Evolutionary conservation across 1,140 invertebrate genomes (phyloP).

Genomic region (Bemisia tabaci): DNA sequence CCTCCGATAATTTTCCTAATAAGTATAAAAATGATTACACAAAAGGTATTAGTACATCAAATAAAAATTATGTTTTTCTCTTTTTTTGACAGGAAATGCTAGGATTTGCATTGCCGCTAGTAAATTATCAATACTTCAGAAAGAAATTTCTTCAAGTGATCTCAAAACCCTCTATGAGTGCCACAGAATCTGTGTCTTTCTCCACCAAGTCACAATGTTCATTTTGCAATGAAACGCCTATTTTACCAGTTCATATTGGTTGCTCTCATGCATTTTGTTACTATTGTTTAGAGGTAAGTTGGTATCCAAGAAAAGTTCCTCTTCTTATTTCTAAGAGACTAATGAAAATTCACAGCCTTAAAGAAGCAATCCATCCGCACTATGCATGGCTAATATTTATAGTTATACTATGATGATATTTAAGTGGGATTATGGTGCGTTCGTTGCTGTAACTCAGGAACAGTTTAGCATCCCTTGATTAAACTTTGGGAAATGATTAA

Average conservation of each 20-base stretch:
- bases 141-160: constrained; percentile 11
- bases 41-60: no score
- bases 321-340: neutral
- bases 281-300: constrained; percentile 28
- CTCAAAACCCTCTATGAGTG: neutral
- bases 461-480: no score
- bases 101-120: constrained; percentile 39
- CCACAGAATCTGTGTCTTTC: constrained; percentile 9
- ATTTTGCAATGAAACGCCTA: constrained; percentile 25
- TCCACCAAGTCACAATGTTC: constrained; percentile 21
- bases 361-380: no score
- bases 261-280: constrained; percentile 29
- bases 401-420: no score
- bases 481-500: no score
- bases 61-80: no score
- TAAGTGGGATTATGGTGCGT: no score
- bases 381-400: no score
- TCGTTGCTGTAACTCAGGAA: no score
- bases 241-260: constrained; percentile 24
- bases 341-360: neutral
- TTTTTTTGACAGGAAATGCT: constrained; percentile 42
- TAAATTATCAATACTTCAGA: constrained; percentile 38
- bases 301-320: neutral
- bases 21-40: no score
- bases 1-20: no score